Evolutionary conservation across 2,797 vertebrate species (phyloP).

Genomic region (Danio kyathit): DNA sequence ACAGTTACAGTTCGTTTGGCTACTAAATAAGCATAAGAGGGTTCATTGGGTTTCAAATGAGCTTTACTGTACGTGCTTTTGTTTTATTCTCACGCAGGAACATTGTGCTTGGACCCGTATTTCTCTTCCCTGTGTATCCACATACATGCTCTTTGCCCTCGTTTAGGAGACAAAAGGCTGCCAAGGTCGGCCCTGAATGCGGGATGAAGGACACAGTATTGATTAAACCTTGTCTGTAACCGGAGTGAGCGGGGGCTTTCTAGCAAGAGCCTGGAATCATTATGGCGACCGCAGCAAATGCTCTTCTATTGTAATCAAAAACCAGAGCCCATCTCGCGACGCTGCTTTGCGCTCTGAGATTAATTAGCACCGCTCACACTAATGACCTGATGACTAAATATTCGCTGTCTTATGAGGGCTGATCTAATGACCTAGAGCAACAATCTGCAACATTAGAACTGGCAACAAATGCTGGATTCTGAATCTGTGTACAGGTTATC

Average conservation of each 20-base stretch:
- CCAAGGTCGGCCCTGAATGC: conserved; percentile 84
- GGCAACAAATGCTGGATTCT: conserved; percentile 27
- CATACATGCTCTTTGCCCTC: conserved; percentile 82
- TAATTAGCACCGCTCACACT: conserved; percentile 79
- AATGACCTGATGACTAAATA: conserved; percentile 73
- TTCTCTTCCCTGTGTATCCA: conserved; percentile 74
- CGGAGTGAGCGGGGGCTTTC: conserved; percentile 65
- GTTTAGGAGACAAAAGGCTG: conserved; percentile 85
- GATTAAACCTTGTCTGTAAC: conserved; percentile 83
- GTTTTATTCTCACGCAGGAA: conserved; percentile 34
- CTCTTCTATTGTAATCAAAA: conserved; percentile 83
- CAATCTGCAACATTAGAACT: conserved; percentile 39
- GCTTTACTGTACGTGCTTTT: conserved; percentile 62
- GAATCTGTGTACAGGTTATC: conserved; percentile 25
- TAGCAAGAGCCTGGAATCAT: conserved; percentile 73
- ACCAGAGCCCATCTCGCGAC: conserved; percentile 68
- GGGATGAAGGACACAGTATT: conserved; percentile 86
- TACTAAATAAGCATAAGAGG: conserved; percentile 74
- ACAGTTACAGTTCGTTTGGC: conserved; percentile 74
- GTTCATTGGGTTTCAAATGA: conserved; percentile 80
- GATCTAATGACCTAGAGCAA: conserved; percentile 56
- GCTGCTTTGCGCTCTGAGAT: conserved; percentile 72
- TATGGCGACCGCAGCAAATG: conserved; percentile 81
- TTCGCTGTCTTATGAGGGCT: conserved; percentile 62
- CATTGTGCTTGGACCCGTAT: conserved; percentile 62